phyloP scores from a whole-genome alignment of 2,888 invertebrate genomes.

The Pocota personata region DNA sequence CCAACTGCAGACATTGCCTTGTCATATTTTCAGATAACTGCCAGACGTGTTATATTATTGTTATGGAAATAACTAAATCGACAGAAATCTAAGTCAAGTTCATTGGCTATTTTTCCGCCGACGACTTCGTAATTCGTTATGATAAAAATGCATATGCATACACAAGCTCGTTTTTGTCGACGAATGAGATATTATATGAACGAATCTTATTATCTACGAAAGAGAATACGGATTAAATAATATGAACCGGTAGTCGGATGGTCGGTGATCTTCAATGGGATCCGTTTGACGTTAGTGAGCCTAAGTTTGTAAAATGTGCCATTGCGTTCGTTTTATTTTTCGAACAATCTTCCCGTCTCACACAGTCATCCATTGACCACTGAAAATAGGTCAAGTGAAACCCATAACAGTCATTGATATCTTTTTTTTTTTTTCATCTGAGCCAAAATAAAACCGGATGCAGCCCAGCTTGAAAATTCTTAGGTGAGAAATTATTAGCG shows the following conservation, averaged over 20 bases:
- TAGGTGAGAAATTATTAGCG: constrained; percentile 33
- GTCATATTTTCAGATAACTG: not conserved
- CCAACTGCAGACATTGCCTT: not conserved
- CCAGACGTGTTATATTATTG: not conserved
- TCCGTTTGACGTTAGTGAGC: constrained; percentile 5
- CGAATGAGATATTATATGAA: not conserved
- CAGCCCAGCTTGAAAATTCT: constrained; percentile 12
- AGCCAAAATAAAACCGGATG: constrained; percentile 50
- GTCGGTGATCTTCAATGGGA: not conserved
- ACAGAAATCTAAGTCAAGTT: constrained; percentile 44
- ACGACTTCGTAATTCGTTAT: not conserved
- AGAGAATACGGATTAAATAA: constrained; percentile 1
- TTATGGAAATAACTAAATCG: constrained; percentile 3
- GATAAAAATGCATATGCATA: not conserved
- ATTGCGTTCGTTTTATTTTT: constrained; percentile 18
- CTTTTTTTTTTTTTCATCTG: constrained; percentile 9
- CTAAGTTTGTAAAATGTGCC: constrained; percentile 28
- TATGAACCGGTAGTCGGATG: constrained; percentile 1
- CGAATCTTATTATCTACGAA: not conserved
- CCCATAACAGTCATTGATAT: constrained; percentile 48
- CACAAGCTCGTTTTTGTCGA: not conserved
- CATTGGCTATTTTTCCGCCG: constrained; percentile 10
- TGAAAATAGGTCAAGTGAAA: constrained; percentile 61
- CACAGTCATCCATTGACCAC: not conserved
- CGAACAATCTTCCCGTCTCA: not conserved